Percentiles rank a stretch among this genome's conserved stretches.
phyloP scores from a whole-genome alignment of 2,797 vertebrate genomes.

The Arrhamphus sclerolepis region DNA sequence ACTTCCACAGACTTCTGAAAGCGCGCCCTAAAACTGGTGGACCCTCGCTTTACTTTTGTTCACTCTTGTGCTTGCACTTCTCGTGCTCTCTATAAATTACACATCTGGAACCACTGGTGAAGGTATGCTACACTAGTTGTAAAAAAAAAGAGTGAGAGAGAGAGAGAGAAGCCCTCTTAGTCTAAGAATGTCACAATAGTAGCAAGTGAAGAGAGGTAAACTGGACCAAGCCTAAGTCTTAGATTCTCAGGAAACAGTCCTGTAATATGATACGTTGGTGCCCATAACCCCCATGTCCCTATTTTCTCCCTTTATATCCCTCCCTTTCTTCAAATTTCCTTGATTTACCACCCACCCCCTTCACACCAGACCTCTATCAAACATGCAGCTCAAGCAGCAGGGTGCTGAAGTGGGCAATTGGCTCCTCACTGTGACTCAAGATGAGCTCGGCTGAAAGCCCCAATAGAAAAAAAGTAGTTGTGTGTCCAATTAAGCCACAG shows the following conservation, averaged over 20 bases:
- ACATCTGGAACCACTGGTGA: conserved; percentile 76
- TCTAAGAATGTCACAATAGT: conserved; percentile 40
- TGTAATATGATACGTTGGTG: conserved; percentile 67
- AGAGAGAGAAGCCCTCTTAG: conserved; percentile 23
- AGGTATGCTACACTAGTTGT: conserved; percentile 72
- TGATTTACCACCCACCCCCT: conserved; percentile 7
- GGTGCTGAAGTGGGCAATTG: conserved; percentile 60
- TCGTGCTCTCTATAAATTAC: conserved; percentile 48
- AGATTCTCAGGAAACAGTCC: conserved; percentile 25
- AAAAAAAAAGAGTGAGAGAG: conserved; percentile 28
- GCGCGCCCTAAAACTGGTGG: conserved; percentile 28
- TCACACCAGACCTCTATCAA: conserved; percentile 49
- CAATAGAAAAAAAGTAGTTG: conserved; percentile 16
- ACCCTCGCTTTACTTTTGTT: conserved; percentile 43
- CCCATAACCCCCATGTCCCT: conserved; percentile 39
- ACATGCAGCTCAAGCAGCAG: conserved; percentile 62
- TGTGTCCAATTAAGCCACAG: conserved; percentile 41
- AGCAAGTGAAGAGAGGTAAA: conserved; percentile 20
- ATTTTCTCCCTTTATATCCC: conserved; percentile 26
- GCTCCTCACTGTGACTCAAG: conserved; percentile 58
- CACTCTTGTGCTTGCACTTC: conserved; percentile 28
- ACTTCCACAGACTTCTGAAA: conserved; percentile 43
- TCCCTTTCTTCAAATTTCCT: conserved; percentile 57
- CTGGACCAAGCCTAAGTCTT: conserved; percentile 15
- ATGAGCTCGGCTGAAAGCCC: conserved; percentile 48